These are phyloP conservation scores for Pituophis catenifer DNA, from an alignment of 2,113 vertebrate genomes.

Conservation along the genomic window DNA sequence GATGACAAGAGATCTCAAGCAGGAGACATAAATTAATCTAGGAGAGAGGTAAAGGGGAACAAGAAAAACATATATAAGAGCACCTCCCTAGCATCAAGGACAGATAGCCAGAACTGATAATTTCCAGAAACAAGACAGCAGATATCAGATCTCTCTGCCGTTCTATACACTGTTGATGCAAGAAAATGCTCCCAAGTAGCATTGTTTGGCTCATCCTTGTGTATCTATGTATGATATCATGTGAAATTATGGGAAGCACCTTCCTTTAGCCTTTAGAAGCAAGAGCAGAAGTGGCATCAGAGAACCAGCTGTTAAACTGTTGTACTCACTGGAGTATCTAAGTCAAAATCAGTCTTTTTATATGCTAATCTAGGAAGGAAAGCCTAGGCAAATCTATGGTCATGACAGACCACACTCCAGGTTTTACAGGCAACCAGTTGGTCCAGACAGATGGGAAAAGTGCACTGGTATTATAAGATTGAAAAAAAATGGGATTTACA, in stretches of 20 bases:
- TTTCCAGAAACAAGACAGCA: not conserved
- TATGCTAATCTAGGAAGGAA: not conserved
- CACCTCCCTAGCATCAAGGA: not conserved
- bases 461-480: not conserved
- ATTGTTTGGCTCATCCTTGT: not conserved
- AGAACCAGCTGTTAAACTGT: not conserved
- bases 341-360: not conserved
- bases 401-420: not conserved
- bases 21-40: not conserved
- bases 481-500: not conserved
- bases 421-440: not conserved
- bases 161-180: not conserved
- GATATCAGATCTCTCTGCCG: not conserved
- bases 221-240: not conserved
- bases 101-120: not conserved
- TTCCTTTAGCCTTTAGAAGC: not conserved
- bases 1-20: too few relatives aligned
- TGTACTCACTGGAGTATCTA: not conserved
- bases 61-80: not conserved
- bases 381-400: not conserved
- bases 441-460: not conserved
- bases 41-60: not conserved
- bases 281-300: not conserved
- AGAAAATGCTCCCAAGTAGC: not conserved
- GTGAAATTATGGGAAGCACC: not conserved